Base-by-base conservation (phyloP, 2,797 vertebrate species). In the Xenops minutus region DNA sequence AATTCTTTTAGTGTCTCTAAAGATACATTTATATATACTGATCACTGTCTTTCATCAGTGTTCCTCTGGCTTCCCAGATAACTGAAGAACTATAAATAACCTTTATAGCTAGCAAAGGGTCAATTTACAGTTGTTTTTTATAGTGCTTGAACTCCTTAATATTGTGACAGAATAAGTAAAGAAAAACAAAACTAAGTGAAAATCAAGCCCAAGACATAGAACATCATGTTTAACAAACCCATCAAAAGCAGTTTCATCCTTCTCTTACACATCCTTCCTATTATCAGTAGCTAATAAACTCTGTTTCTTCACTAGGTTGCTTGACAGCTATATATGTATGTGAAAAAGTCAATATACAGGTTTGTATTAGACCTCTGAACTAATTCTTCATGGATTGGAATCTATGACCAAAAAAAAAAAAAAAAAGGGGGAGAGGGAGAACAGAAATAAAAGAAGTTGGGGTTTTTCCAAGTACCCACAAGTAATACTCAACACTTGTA, bases 401-500 rank as follows among this genome's bases (percentile, higher is more conserved):
- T 86, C 63, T 12, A 10, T 54, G 22, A 71, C 37, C 36, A 92
- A 85, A 59, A 75, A 32, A 14, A 34, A n/a, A 12, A 29, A 24
- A 12, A 0, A 7, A 0, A 11, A 52, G 12, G 19, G 17, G 17
- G 30, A 13, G 7, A 4, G 2, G 6, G 7, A 3, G 2, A 1
- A 0, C 2, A 41, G 10, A 20, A 58, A 85, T 51, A 36, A 61
- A 43, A 46, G 14, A 37, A 72, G 12, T 51, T 61, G 12, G 0
- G 1, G 36, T 46, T 85, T 61, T 87, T 46, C 48, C 32, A 37
- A 73, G 76, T 79, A 92, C 46, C 12, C 51, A 43, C 52, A 79
- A 93, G 69, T 82, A 74, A 61, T 82, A 74, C 88, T 93, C 80
- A 52, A 75, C 55, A 8, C 59, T 69, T 61, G 10, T 7, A 41